phyloP scores from a whole-genome alignment of 2,797 vertebrate genomes.

The Lateolabrax maculatus region DNA sequence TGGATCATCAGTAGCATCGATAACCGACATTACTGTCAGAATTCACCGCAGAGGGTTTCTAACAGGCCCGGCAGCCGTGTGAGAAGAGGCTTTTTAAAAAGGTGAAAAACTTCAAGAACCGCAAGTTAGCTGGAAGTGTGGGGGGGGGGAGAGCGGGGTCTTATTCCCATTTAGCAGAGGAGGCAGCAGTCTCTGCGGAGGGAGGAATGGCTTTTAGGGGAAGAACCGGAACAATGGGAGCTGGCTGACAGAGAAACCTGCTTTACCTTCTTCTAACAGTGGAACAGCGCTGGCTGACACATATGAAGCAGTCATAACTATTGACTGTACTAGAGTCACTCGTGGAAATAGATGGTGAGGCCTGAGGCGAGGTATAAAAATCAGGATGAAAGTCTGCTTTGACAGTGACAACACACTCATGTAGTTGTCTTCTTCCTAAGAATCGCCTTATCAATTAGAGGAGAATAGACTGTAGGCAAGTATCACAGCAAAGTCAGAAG shows the following conservation, averaged over 20 bases:
- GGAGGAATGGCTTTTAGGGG: not conserved
- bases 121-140: not conserved
- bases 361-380: not conserved
- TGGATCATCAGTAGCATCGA: constrained; percentile 38
- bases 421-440: accelerated
- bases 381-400: not conserved
- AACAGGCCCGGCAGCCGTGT: too few relatives aligned
- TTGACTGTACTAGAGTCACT: not conserved
- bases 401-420: not conserved
- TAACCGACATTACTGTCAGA: not conserved
- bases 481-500: not conserved
- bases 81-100: too few relatives aligned
- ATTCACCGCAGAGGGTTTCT: too few relatives aligned
- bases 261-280: not conserved
- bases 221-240: not conserved
- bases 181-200: not conserved
- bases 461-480: not conserved
- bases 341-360: not conserved
- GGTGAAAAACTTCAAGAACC: too few relatives aligned
- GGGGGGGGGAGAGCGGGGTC: not conserved
- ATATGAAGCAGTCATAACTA: not conserved
- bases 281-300: not conserved
- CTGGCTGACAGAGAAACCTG: not conserved
- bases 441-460: too few relatives aligned
- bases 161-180: not conserved